Base-by-base conservation (phyloP, 2,797 vertebrate species). In the Mergus octosetaceus region DNA sequence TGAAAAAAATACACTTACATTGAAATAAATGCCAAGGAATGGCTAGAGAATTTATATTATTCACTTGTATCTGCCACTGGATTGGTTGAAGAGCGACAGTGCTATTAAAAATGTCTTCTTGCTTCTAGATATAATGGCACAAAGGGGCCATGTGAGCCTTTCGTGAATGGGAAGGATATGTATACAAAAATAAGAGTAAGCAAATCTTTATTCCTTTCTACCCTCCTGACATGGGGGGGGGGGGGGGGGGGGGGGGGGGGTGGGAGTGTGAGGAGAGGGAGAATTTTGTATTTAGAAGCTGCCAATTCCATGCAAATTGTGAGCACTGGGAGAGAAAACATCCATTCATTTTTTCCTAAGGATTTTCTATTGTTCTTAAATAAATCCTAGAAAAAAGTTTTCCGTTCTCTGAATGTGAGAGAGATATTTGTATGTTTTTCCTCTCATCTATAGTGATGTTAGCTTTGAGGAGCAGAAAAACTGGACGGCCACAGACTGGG, bases 21-120 rank as follows among this genome's bases (percentile, higher is more conserved):
- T 97, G 97, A 98, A 98, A 98, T 97, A 98, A 98, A 98, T 98
- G 98, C 97, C 97, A 97, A 96, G 95, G 97, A 98, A 98, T 96
- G 96, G 97, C 96, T 97, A 93, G 96, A 98, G 97, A 98, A 98
- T 98, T 98, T 98, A 97, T 98, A 97, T 97, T 97, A 97, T 97
- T 98, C 94, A 93, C 94, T 98, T 87, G 49, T 97, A 96, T 96
- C 97, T 98, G 97, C 97, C 97, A 97, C 85, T 62, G 95, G 97
- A 94, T 98, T 97, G 97, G 97, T 96, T 93, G 96, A 96, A 97
- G 97, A 97, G 97, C 11, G 91, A 97, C 96, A 96, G 95, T 62
- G 91, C 96, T 97, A 97, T 98, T 98, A 97, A 97, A 97, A 98
- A 97, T 81, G 60, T 97, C 95, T 95, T 91, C 93, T 91, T 92